Conservation (phyloP, 2,113 vertebrate species). For the Leptosomus discolor region DNA sequence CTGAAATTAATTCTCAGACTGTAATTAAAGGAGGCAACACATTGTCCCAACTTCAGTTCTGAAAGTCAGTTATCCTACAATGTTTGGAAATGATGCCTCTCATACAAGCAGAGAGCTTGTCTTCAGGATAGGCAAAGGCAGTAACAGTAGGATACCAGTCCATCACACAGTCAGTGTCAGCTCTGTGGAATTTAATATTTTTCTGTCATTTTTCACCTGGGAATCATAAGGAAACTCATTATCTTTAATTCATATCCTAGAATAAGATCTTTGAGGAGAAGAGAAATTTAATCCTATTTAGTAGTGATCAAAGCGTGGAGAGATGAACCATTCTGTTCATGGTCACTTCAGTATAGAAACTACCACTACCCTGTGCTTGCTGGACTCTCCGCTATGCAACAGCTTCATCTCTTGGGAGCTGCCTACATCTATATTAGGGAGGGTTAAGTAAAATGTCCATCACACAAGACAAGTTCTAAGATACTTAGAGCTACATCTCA, state of each 20-base stretch:
- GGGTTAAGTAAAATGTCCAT: neutral
- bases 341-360: neutral
- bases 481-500: neutral
- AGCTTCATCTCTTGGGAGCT: neutral
- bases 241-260: neutral
- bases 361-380: neutral
- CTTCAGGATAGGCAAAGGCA: neutral
- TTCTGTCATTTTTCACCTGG: neutral
- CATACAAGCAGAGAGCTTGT: neutral
- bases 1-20: neutral
- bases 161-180: rapidly evolving
- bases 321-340: neutral
- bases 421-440: neutral
- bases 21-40: neutral
- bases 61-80: neutral
- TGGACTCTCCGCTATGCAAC: neutral
- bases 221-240: neutral
- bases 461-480: neutral
- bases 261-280: neutral
- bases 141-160: neutral
- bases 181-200: neutral
- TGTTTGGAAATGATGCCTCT: neutral
- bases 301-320: neutral
- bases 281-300: neutral
- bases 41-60: neutral